A percentile compares a stretch with the other conserved stretches of the same genome.
Evolutionary conservation across 2,797 vertebrate genomes (phyloP).

Genomic region (Hyperoplus immaculatus): DNA sequence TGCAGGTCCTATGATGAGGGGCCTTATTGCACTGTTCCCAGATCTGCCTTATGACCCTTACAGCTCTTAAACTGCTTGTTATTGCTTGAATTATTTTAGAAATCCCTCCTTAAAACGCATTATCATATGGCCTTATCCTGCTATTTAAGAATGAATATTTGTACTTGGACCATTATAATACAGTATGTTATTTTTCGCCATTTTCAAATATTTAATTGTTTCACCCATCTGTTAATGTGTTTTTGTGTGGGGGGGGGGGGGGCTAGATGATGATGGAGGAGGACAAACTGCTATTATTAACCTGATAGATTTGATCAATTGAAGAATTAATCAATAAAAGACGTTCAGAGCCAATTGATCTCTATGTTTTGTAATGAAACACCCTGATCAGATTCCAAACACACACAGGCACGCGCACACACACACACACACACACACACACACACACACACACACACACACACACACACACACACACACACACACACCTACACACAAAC

Average conservation of each 20-base stretch:
- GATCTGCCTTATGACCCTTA: no score
- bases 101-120: no score
- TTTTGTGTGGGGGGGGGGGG: not conserved
- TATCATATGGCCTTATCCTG: not conserved
- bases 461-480: no score
- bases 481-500: no score
- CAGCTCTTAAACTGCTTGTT: no score
- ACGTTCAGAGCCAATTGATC: not conserved
- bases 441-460: no score
- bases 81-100: not conserved
- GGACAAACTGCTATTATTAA: conserved; percentile 17
- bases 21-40: no score
- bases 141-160: not conserved
- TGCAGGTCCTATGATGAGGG: no score
- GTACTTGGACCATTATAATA: not conserved
- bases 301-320: conserved; percentile 2
- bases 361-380: not conserved
- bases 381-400: not conserved
- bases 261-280: not conserved
- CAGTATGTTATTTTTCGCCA: not conserved
- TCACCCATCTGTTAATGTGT: no score
- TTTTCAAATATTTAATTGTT: not conserved
- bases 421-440: no score
- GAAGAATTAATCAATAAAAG: conserved; percentile 13
- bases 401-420: not conserved